These are phyloP conservation scores for Digitonthophagus gazella DNA, from an alignment of 2,888 invertebrate species.

Conservation along the genomic window DNA sequence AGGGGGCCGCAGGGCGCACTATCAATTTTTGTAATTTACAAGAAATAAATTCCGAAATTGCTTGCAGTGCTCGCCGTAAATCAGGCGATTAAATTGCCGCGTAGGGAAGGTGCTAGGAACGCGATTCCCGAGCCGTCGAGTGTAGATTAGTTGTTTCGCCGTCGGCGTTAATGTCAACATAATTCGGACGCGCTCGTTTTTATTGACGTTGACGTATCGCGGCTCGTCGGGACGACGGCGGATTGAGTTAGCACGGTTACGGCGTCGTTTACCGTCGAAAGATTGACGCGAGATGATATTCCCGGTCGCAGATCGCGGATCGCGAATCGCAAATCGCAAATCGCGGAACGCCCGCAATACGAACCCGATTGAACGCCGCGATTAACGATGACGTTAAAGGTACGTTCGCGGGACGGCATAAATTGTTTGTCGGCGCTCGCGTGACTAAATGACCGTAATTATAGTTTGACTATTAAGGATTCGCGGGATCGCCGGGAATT, in stretches of 20 bases:
- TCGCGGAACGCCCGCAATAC: not conserved
- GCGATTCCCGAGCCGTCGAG: not conserved
- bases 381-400: not conserved
- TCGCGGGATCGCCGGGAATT: not conserved
- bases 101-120: not conserved
- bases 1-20: slow-evolving; percentile 3
- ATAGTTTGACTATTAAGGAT: not conserved
- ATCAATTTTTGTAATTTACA: slow-evolving; percentile 17
- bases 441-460: not conserved
- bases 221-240: not conserved
- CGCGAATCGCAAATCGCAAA: not conserved
- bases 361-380: not conserved
- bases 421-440: not conserved
- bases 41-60: slow-evolving; percentile 17
- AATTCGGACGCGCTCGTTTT: not conserved
- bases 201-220: not conserved
- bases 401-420: not conserved
- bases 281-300: not conserved
- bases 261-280: not conserved
- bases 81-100: not conserved
- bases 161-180: not conserved
- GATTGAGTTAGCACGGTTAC: not conserved
- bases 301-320: not conserved
- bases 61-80: not conserved
- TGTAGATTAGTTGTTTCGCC: not conserved